phyloP scores from a whole-genome alignment of 2,888 invertebrate species.

The Chymomyza procnemis region DNA sequence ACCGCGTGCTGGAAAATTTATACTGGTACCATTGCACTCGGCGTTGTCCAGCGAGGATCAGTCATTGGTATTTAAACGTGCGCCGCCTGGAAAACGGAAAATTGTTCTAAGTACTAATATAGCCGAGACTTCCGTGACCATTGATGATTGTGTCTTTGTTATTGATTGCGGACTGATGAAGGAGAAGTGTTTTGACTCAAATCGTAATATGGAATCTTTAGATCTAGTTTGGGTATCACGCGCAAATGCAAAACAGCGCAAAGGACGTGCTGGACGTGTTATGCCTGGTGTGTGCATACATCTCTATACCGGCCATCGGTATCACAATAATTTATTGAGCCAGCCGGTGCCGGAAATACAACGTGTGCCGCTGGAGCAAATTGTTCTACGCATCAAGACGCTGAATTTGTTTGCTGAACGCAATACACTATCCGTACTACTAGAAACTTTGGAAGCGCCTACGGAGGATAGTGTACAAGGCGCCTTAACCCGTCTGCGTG shows the following conservation, averaged over 20 bases:
- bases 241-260: conserved; percentile 93
- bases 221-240: conserved; percentile 93
- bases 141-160: conserved; percentile 96
- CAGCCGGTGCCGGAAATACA: conserved; percentile 94
- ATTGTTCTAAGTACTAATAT: conserved; percentile 94
- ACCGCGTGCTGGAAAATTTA: conserved; percentile 81
- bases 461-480: conserved; percentile 83
- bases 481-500: conserved; percentile 85
- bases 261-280: conserved; percentile 94
- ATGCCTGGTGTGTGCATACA: conserved; percentile 91
- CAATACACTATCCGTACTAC: conserved; percentile 71
- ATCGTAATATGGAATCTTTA: conserved; percentile 91
- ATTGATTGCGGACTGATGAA: conserved; percentile 95
- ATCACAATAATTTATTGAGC: conserved; percentile 82
- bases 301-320: conserved; percentile 88
- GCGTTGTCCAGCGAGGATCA: conserved; percentile 91
- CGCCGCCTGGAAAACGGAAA: conserved; percentile 87
- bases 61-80: conserved; percentile 84
- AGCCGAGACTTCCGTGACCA: conserved; percentile 96
- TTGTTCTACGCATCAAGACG: conserved; percentile 87
- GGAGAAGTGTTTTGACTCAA: conserved; percentile 85
- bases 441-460: conserved; percentile 87
- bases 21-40: conserved; percentile 91
- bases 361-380: conserved; percentile 90
- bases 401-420: conserved; percentile 77